Evolutionary conservation across 2,113 vertebrate genomes (phyloP).

Genomic region (Panthera tigris): DNA sequence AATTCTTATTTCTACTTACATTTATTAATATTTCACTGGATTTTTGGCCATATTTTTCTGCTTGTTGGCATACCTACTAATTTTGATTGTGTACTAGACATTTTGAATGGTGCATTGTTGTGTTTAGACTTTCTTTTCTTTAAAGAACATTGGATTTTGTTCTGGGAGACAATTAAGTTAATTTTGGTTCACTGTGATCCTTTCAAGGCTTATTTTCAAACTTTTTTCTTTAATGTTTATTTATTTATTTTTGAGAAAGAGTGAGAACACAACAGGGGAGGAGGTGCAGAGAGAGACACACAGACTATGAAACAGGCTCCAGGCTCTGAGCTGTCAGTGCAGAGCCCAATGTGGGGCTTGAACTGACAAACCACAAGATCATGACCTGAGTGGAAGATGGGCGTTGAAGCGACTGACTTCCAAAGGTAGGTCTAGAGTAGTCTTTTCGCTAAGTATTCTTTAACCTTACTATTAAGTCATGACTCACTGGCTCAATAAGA

Average conservation of each 20-base stretch:
- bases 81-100: neutral
- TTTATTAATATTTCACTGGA: neutral
- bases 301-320: no score
- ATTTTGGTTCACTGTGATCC: neutral
- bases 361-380: no score
- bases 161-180: neutral
- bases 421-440: neutral
- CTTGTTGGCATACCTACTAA: neutral
- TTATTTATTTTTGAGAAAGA: no score
- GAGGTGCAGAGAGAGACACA: no score
- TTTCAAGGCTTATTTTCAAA: neutral
- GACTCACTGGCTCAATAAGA: neutral
- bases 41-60: neutral
- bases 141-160: neutral
- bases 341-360: no score
- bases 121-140: neutral
- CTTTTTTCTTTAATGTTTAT: neutral
- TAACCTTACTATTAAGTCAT: neutral
- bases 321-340: no score
- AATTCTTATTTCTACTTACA: constrained; percentile 10
- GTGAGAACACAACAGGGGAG: no score
- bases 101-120: neutral
- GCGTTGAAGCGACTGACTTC: neutral
- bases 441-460: neutral
- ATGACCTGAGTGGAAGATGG: no score